Evolutionary conservation across 2,797 vertebrate species (phyloP), one percentile per base, ranked within the genome.

Genomic region (Gorsachius magnificus): DNA sequence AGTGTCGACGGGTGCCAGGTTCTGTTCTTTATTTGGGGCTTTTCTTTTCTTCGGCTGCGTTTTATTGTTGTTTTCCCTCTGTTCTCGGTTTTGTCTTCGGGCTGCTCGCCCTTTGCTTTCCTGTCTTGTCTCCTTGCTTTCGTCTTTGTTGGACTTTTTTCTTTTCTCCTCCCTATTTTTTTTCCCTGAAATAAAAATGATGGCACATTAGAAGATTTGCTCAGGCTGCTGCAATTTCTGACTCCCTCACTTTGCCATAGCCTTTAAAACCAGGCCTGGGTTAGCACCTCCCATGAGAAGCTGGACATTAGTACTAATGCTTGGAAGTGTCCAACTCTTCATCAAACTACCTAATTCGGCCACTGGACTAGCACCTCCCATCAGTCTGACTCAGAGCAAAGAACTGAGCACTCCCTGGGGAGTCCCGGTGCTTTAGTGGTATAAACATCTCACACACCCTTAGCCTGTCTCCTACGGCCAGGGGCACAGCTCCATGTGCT

Each of bases 51-150:
- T 98, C 97, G 98, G 98, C 98, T 99, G 99, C 22, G 97, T 99
- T 98, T 99, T 99, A 97, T 99, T 99, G 97, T 98, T 99, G 98
- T 96, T 99, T 98, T 99, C 98, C 98, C 98, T 91, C 98, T 98
- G 96, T 97, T 98, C 84, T 93, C 97, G 35, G 91, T 94, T 97
- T 98, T 99, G 97, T 97, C 98, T 98, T 98, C 98, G 97, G 95
- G 97, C 98, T 96, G 98, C 98, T 96, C 96, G 97, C 94, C 98
- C 97, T 98, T 99, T 86, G 96, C 97, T 98, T 97, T 99, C 97
- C 84, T 97, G 98, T 89, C 94, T 95, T 97, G 98, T 96, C 64
- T 98, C 98, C 90, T 98, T 98, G 97, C 97, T 99, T 97, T 99
- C 98, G 82, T 99, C 99, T 96, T 98, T 98, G 97, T 98, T 99